phyloP scores from a whole-genome alignment of 2,797 vertebrate species.

The Takifugu rubripes region DNA sequence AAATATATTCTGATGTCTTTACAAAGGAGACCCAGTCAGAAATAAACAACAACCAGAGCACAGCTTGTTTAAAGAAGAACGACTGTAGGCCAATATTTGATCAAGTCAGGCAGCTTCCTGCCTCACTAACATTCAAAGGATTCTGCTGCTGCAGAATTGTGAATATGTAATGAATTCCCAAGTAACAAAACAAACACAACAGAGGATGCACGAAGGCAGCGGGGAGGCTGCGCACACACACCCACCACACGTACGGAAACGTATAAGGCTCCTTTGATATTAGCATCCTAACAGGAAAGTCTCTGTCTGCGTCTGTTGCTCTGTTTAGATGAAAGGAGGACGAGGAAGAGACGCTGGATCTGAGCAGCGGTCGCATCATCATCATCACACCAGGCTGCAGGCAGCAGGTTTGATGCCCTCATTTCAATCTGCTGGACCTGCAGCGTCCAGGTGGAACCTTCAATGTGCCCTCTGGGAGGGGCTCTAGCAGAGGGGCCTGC shows the following conservation, averaged over 20 bases:
- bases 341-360: background rate
- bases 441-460: background rate
- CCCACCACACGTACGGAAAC: conserved; percentile 35
- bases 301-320: background rate
- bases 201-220: conserved; percentile 46
- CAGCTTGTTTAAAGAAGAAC: conserved; percentile 48
- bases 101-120: conserved; percentile 66
- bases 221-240: conserved; percentile 32
- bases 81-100: conserved; percentile 67
- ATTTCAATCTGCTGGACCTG: background rate
- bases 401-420: background rate
- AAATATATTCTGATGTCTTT: conserved; percentile 13
- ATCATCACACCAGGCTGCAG: background rate
- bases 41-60: conserved; percentile 17
- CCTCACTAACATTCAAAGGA: conserved; percentile 65
- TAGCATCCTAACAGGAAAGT: conserved; percentile 5
- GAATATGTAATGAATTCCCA: conserved; percentile 67
- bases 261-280: conserved; percentile 39
- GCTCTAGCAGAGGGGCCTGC: background rate
- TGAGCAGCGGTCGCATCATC: background rate
- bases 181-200: conserved; percentile 65
- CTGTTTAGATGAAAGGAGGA: conserved; percentile 10
- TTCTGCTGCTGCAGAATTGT: conserved; percentile 52
- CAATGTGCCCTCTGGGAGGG: background rate
- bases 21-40: conserved; percentile 35